Percentiles rank a stretch among this genome's conserved stretches.
phyloP scores from a whole-genome alignment of 2,113 vertebrate species.

The Campylorhamphus procurvoides region DNA sequence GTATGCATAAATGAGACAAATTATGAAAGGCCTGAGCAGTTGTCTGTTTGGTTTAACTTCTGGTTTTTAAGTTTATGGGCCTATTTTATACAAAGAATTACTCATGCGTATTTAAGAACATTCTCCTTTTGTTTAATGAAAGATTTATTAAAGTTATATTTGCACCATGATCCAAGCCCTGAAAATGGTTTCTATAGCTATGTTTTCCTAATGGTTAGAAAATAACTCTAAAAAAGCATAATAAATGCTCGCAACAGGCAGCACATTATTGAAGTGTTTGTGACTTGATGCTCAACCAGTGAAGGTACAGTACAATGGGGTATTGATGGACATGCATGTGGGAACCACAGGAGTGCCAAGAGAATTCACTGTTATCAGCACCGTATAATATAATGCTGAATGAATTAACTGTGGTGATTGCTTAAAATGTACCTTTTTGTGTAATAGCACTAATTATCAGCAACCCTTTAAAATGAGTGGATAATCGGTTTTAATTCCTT shows the following conservation, averaged over 20 bases:
- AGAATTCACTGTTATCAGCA: conserved; percentile 51
- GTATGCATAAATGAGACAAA: background rate
- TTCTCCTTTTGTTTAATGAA: background rate
- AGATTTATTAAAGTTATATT: background rate
- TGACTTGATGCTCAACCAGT: conserved; percentile 30
- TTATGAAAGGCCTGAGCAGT: background rate
- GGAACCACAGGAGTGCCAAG: conserved; percentile 40
- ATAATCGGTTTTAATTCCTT: conserved; percentile 74
- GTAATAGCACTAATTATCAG: conserved; percentile 75
- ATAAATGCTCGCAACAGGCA: conserved; percentile 39
- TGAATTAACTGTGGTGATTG: conserved; percentile 62
- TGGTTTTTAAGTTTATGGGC: background rate
- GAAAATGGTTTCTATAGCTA: background rate
- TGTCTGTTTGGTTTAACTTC: background rate
- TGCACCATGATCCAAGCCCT: background rate
- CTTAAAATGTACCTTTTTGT: conserved; percentile 71
- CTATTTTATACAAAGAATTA: background rate
- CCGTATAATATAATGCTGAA: conserved; percentile 50
- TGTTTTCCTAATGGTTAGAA: background rate
- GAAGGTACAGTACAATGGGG: conserved; percentile 28
- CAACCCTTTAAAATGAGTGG: conserved; percentile 64
- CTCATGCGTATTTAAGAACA: background rate
- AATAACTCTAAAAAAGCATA: conserved; percentile 10
- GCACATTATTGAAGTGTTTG: conserved; percentile 49
- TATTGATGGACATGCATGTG: conserved; percentile 39